phyloP scores from a whole-genome alignment of 2,888 invertebrate genomes.

The Gerris lacustris region DNA sequence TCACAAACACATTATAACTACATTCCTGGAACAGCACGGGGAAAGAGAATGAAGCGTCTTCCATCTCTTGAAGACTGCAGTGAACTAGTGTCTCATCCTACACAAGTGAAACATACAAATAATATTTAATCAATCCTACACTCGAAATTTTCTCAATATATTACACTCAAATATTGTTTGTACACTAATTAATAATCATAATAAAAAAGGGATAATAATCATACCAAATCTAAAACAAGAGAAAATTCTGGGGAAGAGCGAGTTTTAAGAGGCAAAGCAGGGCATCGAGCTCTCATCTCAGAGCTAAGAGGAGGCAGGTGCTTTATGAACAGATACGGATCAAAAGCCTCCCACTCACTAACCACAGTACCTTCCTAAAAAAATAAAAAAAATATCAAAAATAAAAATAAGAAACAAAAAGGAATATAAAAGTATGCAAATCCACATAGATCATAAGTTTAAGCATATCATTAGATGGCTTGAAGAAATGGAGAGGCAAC shows the following conservation, averaged over 20 bases:
- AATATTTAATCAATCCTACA: background rate
- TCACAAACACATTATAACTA: constrained; percentile 72
- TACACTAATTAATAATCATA: background rate
- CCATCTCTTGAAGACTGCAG: constrained; percentile 80
- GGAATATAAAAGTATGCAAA: background rate
- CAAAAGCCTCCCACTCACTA: constrained; percentile 67
- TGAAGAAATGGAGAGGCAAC: background rate
- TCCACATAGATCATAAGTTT: no score
- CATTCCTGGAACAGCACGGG: constrained; percentile 76
- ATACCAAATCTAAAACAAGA: constrained; percentile 63
- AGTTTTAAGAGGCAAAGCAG: constrained; percentile 82
- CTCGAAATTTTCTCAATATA: background rate
- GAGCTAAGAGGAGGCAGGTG: constrained; percentile 71
- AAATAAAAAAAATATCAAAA: background rate
- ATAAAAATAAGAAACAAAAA: background rate
- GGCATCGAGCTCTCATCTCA: constrained; percentile 58
- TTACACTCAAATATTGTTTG: constrained; percentile 4
- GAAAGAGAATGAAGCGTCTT: constrained; percentile 86
- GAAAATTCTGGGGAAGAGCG: constrained; percentile 81
- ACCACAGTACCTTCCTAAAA: constrained; percentile 33
- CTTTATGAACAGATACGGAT: constrained; percentile 83
- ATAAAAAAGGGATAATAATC: no score
- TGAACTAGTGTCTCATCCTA: constrained; percentile 92
- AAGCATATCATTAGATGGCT: no score
- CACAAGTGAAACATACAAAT: constrained; percentile 13